Conservation (phyloP, 2,113 vertebrate genomes). For the Larimichthys crocea region DNA sequence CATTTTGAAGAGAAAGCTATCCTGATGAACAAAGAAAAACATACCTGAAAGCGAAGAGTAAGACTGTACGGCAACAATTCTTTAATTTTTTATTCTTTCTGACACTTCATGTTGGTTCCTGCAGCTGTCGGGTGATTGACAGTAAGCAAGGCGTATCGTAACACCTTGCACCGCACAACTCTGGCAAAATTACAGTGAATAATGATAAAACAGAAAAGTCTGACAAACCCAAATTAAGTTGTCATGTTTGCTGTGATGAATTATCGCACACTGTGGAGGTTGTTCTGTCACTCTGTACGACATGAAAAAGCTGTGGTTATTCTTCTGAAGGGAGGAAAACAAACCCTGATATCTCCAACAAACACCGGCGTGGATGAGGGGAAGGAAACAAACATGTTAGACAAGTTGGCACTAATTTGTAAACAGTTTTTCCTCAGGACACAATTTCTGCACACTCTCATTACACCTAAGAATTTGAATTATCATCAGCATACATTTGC, state of each 20-base stretch:
- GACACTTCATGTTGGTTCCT: background rate
- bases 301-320: background rate
- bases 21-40: background rate
- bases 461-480: conserved; percentile 7
- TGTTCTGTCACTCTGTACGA: conserved; percentile 16
- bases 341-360: conserved; percentile 26
- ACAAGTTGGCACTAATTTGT: background rate
- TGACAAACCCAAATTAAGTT: conserved; percentile 62
- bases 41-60: background rate
- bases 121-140: conserved; percentile 37
- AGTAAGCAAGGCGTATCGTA: background rate
- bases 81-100: background rate
- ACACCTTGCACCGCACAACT: conserved; percentile 8
- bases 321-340: conserved; percentile 19
- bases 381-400: background rate
- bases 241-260: conserved; percentile 54
- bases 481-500: conserved; percentile 6
- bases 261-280: conserved; percentile 30
- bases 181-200: conserved; percentile 29
- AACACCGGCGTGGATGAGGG: conserved; percentile 21
- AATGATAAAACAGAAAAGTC: conserved; percentile 50
- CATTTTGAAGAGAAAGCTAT: background rate
- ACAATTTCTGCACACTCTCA: background rate
- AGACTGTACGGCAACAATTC: background rate
- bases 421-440: conserved; percentile 11